These are phyloP conservation scores for Calcarius lapponicus DNA, from an alignment of 2,797 vertebrate genomes.

Conservation along the genomic window DNA sequence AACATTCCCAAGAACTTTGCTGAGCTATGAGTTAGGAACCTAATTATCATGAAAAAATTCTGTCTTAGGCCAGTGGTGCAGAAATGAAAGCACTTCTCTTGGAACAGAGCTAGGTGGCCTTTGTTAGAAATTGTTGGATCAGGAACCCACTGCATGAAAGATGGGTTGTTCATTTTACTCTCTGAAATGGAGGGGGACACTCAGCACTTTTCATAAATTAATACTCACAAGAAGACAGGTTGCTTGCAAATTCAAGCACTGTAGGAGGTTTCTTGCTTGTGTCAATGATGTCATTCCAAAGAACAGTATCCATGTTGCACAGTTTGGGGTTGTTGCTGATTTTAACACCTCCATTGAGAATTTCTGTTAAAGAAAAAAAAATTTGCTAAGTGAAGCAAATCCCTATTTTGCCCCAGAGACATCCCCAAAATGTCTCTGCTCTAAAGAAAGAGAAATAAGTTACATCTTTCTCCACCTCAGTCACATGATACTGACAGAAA, in stretches of 20 bases:
- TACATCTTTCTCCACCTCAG: not conserved
- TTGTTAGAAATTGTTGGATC: not conserved
- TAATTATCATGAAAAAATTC: not conserved
- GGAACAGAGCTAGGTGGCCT: not conserved
- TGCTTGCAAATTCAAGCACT: slow-evolving; percentile 56
- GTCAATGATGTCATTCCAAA: slow-evolving; percentile 90
- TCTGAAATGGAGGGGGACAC: not conserved
- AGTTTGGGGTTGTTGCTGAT: slow-evolving; percentile 81
- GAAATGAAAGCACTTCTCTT: not conserved
- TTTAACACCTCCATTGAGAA: slow-evolving; percentile 88
- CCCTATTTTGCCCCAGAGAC: not conserved
- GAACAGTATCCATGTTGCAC: slow-evolving; percentile 88
- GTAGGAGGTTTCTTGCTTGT: slow-evolving; percentile 61
- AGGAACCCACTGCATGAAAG: not conserved
- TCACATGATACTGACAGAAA: not conserved
- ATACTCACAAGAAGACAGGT: slow-evolving; percentile 79
- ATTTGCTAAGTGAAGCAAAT: not conserved
- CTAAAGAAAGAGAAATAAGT: not conserved
- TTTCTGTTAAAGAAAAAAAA: slow-evolving; percentile 80
- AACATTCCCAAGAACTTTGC: not conserved
- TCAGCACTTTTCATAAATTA: not conserved
- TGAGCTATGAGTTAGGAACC: not conserved
- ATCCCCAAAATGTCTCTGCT: not conserved
- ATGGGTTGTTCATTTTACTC: not conserved
- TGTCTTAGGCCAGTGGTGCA: not conserved